phyloP scores from a whole-genome alignment of 1,140 invertebrate species.

The Drosophila pandora region DNA sequence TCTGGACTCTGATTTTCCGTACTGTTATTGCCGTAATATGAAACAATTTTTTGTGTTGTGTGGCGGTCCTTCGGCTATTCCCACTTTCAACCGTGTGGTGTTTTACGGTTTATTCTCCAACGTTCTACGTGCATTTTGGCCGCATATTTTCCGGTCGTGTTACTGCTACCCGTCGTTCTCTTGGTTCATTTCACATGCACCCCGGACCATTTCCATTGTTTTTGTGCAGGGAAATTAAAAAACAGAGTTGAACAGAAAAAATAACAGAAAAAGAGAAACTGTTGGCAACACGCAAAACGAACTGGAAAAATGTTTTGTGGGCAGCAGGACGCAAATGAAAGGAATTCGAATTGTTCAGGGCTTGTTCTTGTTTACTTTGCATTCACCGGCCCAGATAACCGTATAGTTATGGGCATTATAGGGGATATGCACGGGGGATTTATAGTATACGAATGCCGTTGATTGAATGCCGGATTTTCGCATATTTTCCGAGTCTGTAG shows the following conservation, averaged over 20 bases:
- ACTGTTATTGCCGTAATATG: slow-evolving; percentile 75
- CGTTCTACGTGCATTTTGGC: slow-evolving; percentile 62
- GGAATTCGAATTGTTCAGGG: slow-evolving; percentile 48
- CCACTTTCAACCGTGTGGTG: slow-evolving; percentile 8
- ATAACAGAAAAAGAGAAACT: neutral
- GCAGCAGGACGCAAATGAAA: slow-evolving; percentile 30
- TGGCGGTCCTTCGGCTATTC: slow-evolving; percentile 17
- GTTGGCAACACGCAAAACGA: slow-evolving; percentile 30
- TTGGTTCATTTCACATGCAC: slow-evolving; percentile 78
- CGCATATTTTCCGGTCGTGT: slow-evolving; percentile 68
- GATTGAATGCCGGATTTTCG: slow-evolving; percentile 51
- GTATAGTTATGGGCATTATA: slow-evolving; percentile 47
- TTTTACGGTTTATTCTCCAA: slow-evolving; percentile 21
- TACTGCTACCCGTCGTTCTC: slow-evolving; percentile 41
- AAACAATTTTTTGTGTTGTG: slow-evolving; percentile 57
- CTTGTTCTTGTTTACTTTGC: slow-evolving; percentile 36
- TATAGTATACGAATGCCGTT: slow-evolving; percentile 34
- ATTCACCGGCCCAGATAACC: slow-evolving; percentile 26
- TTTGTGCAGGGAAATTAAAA: slow-evolving; percentile 73
- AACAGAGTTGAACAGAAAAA: neutral
- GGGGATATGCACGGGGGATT: slow-evolving; percentile 35
- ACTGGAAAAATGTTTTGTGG: slow-evolving; percentile 40
- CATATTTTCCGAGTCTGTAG: slow-evolving; percentile 8
- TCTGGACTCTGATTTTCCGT: slow-evolving; percentile 68
- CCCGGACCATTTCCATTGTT: slow-evolving; percentile 67